Conservation (phyloP, 2,888 invertebrate species). For the Acanthosepion lycidas region DNA sequence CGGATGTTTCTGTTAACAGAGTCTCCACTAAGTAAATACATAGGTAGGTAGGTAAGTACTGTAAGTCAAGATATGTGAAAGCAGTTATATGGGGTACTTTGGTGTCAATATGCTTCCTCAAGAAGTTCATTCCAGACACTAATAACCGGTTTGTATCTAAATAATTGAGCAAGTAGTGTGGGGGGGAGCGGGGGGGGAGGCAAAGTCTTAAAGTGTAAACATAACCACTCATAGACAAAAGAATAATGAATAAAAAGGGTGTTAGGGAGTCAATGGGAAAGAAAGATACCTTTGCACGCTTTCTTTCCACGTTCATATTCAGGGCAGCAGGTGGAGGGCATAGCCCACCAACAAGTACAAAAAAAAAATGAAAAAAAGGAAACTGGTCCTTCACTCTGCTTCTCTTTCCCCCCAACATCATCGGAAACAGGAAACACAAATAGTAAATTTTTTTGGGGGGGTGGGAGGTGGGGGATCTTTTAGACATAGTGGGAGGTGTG, state of each 20-base stretch:
- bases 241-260: too few species aligned
- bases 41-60: background rate
- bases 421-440: background rate
- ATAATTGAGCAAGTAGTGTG: background rate
- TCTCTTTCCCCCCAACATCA: background rate
- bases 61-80: background rate
- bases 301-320: background rate
- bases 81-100: constrained; percentile 5
- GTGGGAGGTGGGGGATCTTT: background rate
- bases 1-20: background rate
- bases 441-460: background rate
- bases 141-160: background rate
- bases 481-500: background rate
- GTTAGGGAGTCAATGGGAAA: too few species aligned
- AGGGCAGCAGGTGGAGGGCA: background rate
- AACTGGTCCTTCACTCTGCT: background rate
- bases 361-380: background rate
- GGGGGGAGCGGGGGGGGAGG: too few species aligned
- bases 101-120: background rate
- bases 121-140: background rate
- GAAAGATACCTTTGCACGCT: background rate
- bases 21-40: background rate
- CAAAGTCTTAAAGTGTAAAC: too few species aligned
- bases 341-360: background rate
- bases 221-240: too few species aligned